Conservation (phyloP, 2,113 vertebrate species). For the Dolichallabes microphthalmus region DNA sequence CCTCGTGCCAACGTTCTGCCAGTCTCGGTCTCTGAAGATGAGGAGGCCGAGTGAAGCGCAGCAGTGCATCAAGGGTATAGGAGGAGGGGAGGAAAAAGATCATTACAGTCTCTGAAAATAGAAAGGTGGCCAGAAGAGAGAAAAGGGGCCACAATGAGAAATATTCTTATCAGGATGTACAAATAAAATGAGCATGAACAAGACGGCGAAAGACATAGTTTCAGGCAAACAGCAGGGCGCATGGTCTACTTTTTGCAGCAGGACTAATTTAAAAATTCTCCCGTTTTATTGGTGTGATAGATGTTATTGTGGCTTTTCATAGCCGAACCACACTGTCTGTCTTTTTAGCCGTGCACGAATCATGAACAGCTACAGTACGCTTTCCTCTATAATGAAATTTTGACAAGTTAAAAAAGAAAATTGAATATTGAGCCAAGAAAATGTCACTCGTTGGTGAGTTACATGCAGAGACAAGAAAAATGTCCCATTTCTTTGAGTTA, state of each 20-base stretch:
- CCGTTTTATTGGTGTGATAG: not conserved
- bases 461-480: not conserved
- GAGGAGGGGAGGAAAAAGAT: constrained; percentile 32
- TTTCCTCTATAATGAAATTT: not conserved
- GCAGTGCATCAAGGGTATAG: constrained; percentile 30
- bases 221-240: not conserved
- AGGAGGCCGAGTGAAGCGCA: not conserved
- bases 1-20: not conserved
- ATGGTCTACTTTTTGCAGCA: not conserved
- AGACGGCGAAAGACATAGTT: not conserved
- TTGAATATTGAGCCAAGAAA: not conserved
- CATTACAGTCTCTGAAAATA: constrained; percentile 51
- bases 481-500: not conserved
- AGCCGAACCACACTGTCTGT: constrained; percentile 1
- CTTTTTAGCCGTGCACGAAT: constrained; percentile 34
- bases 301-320: not conserved
- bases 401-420: not conserved
- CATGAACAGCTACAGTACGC: constrained; percentile 17
- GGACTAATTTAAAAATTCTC: not conserved
- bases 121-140: constrained; percentile 28
- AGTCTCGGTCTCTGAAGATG: constrained; percentile 21
- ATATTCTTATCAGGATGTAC: constrained; percentile 37
- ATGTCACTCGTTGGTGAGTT: not conserved
- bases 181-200: not conserved
- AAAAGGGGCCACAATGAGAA: not conserved